These are phyloP conservation scores for Phoenicopterus ruber DNA, from an alignment of 2,113 vertebrate genomes.

Conservation along the genomic window DNA sequence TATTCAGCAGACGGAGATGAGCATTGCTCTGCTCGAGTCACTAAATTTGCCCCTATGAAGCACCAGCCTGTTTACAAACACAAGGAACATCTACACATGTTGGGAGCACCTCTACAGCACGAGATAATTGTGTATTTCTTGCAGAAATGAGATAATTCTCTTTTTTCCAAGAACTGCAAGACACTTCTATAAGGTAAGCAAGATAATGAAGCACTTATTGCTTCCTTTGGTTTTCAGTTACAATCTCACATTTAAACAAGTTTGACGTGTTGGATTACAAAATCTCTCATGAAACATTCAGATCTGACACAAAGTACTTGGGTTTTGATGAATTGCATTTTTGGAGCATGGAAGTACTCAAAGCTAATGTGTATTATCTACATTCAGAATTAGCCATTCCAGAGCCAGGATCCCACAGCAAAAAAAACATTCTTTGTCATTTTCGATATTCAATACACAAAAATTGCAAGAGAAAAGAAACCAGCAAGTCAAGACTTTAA, in stretches of 20 bases:
- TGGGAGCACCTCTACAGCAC: not conserved
- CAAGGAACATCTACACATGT: rapidly evolving
- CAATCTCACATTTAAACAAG: constrained; percentile 31
- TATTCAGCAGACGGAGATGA: not conserved
- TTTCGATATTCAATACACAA: not conserved
- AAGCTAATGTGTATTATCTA: not conserved
- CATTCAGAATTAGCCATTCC: not conserved
- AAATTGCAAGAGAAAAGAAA: not conserved
- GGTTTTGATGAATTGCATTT: constrained; percentile 11
- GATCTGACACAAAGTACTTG: constrained; percentile 51
- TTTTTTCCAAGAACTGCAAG: not conserved
- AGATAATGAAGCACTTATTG: not conserved
- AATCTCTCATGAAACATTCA: constrained; percentile 17
- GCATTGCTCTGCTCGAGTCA: rapidly evolving
- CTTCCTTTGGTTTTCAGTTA: constrained; percentile 12
- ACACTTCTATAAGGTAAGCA: not conserved
- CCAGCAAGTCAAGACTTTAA: not conserved
- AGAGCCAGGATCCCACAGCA: not conserved
- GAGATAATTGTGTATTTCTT: not conserved
- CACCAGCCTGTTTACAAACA: not conserved
- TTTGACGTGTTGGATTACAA: constrained; percentile 33
- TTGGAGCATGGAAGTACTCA: constrained; percentile 20
- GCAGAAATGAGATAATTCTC: not conserved
- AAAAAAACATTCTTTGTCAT: not conserved
- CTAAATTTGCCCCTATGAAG: not conserved